A percentile compares a stretch with the other conserved stretches of the same genome.
Conservation (phyloP, 2,888 invertebrate genomes). For the Ditula angustiorana region DNA sequence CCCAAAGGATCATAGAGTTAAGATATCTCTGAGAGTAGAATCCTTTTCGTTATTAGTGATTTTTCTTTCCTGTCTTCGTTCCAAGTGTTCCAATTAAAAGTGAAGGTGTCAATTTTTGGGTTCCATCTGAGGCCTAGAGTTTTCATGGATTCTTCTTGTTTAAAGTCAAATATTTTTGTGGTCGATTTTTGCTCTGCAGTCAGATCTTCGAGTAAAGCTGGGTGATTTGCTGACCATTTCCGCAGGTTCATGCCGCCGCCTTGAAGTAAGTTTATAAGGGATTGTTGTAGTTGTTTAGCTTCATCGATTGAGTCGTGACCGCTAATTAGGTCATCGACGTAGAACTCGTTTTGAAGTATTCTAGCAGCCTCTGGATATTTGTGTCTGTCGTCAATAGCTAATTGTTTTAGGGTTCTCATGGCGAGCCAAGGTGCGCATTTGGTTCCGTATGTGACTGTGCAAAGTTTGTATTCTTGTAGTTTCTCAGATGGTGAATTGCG, state of each 20-base stretch:
- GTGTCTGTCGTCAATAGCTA: slow-evolving; percentile 37
- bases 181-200: neutral
- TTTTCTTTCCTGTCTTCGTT: neutral
- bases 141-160: slow-evolving; percentile 9
- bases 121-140: slow-evolving; percentile 10
- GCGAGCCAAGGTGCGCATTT: slow-evolving; percentile 41
- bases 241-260: neutral
- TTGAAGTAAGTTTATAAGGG: neutral
- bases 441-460: slow-evolving; percentile 34
- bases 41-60: slow-evolving; percentile 33
- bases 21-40: slow-evolving; percentile 38
- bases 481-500: slow-evolving; percentile 20
- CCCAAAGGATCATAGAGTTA: slow-evolving; percentile 15
- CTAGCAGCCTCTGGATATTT: slow-evolving; percentile 8
- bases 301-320: neutral
- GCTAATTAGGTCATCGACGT: neutral
- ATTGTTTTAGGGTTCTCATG: slow-evolving; percentile 26
- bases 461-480: slow-evolving; percentile 27
- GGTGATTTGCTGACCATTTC: slow-evolving; percentile 1
- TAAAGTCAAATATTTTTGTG: neutral
- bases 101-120: slow-evolving; percentile 20
- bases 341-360: neutral
- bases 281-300: neutral
- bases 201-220: neutral
- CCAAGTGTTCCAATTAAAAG: slow-evolving; percentile 40